A percentile compares a stretch with the other conserved stretches of the same genome.
These are phyloP conservation scores for Gonioctena quinquepunctata DNA, from an alignment of 1,140 invertebrate genomes.

Conservation along the genomic window DNA sequence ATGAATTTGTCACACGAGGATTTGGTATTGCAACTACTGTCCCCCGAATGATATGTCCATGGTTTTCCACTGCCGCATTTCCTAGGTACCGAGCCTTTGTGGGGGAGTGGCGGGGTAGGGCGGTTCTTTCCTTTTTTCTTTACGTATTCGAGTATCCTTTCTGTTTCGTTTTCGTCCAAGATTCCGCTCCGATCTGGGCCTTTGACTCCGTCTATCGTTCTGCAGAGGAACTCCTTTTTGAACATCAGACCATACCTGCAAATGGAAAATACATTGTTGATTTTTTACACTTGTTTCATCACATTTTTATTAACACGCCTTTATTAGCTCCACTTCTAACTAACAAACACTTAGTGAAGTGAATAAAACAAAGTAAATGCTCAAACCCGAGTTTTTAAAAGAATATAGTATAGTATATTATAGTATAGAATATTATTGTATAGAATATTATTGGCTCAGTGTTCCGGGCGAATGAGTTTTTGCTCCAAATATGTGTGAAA, in stretches of 20 bases:
- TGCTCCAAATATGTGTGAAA: too few relatives aligned
- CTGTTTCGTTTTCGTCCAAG: constrained; percentile 45
- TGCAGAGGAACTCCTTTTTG: constrained; percentile 43
- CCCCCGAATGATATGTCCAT: constrained; percentile 32
- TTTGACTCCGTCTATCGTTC: constrained; percentile 40
- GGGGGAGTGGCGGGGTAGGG: constrained; percentile 38
- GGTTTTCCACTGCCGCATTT: constrained; percentile 32
- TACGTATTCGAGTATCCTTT: constrained; percentile 45
- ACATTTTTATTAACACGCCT: too few relatives aligned
- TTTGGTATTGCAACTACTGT: constrained; percentile 18
- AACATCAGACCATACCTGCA: constrained; percentile 49
- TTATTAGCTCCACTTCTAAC: too few relatives aligned
- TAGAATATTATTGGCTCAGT: too few relatives aligned
- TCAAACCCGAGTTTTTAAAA: too few relatives aligned
- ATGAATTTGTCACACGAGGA: constrained; percentile 44
- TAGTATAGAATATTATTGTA: too few relatives aligned
- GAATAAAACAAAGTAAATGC: too few relatives aligned
- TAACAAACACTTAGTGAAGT: too few relatives aligned
- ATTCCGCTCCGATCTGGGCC: constrained; percentile 48
- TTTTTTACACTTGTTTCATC: too few relatives aligned
- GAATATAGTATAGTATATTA: too few relatives aligned
- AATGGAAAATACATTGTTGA: too few relatives aligned
- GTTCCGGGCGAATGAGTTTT: too few relatives aligned
- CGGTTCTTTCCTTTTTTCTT: constrained; percentile 43
- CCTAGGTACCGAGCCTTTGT: constrained; percentile 39